These are phyloP conservation scores for Alviniconcha strummeri DNA, from an alignment of 2,888 invertebrate species.

Conservation along the genomic window DNA sequence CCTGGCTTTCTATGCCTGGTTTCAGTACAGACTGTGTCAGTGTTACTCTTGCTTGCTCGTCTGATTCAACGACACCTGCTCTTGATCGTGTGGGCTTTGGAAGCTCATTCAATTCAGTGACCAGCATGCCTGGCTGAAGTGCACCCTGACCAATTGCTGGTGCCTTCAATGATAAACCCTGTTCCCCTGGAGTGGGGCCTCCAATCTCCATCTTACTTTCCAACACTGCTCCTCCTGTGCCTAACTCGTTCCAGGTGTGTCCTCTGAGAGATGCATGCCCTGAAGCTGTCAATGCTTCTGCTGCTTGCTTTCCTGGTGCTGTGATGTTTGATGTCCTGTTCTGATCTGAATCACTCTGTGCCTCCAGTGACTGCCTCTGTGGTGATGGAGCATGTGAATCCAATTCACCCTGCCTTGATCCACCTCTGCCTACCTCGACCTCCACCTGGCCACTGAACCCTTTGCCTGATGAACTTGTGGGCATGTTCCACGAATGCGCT, in stretches of 20 bases:
- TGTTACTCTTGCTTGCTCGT: too few species aligned
- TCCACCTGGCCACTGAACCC: background rate
- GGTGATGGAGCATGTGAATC: background rate
- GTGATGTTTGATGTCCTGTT: background rate
- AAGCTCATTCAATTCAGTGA: too few species aligned
- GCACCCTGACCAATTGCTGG: background rate
- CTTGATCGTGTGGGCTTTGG: background rate
- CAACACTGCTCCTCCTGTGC: background rate
- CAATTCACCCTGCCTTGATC: too few species aligned
- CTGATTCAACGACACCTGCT: too few species aligned
- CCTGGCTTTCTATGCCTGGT: background rate
- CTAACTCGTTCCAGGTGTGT: background rate
- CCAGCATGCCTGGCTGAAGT: background rate
- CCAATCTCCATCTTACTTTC: background rate
- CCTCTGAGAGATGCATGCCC: background rate
- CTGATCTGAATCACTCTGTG: background rate
- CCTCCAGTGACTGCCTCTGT: background rate
- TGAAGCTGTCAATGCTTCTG: background rate
- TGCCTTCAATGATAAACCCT: too few species aligned
- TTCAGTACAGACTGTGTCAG: background rate
- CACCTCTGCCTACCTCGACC: too few species aligned
- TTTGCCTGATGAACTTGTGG: background rate
- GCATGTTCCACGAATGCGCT: background rate
- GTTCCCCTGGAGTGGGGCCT: too few species aligned
- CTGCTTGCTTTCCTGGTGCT: background rate